Evolutionary conservation across 2,888 invertebrate species (phyloP).

Genomic region (Drosophila tripunctata): DNA sequence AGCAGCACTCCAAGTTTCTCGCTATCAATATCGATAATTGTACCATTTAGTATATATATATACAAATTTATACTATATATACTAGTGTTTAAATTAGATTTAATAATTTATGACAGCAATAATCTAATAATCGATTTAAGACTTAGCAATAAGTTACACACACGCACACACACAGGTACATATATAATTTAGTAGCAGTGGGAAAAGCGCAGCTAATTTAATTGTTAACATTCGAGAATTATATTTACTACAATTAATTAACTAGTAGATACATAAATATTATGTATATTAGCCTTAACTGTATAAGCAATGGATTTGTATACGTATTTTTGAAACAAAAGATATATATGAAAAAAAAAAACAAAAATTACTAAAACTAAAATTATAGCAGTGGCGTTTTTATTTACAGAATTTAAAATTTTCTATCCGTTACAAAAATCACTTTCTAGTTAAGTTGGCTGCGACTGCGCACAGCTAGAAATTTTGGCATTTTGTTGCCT

Average conservation of each 20-base stretch:
- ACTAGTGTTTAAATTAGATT: slow-evolving; percentile 71
- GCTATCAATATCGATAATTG: slow-evolving; percentile 46
- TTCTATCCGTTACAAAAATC: background rate
- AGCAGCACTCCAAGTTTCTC: slow-evolving; percentile 48
- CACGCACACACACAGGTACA: background rate
- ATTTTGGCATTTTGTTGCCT: slow-evolving; percentile 3
- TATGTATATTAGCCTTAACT: slow-evolving; percentile 31
- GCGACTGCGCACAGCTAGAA: background rate
- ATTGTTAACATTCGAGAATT: slow-evolving; percentile 44
- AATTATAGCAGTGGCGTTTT: background rate
- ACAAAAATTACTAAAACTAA: background rate
- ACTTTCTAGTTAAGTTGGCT: background rate
- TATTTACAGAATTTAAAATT: background rate
- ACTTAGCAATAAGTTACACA: slow-evolving; percentile 31
- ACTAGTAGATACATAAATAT: slow-evolving; percentile 16
- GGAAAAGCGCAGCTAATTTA: slow-evolving; percentile 10
- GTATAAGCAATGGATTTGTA: slow-evolving; percentile 51
- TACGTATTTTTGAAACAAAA: slow-evolving; percentile 47
- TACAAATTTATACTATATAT: no score
- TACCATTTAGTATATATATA: no score
- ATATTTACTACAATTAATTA: slow-evolving; percentile 24
- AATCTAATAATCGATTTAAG: slow-evolving; percentile 71
- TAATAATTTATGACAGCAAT: slow-evolving; percentile 77
- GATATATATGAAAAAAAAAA: slow-evolving; percentile 13
- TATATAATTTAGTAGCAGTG: slow-evolving; percentile 5